A percentile compares a stretch with the other conserved stretches of the same genome.
Conservation (phyloP, 2,797 vertebrate genomes). For the Eremophila alpestris region DNA sequence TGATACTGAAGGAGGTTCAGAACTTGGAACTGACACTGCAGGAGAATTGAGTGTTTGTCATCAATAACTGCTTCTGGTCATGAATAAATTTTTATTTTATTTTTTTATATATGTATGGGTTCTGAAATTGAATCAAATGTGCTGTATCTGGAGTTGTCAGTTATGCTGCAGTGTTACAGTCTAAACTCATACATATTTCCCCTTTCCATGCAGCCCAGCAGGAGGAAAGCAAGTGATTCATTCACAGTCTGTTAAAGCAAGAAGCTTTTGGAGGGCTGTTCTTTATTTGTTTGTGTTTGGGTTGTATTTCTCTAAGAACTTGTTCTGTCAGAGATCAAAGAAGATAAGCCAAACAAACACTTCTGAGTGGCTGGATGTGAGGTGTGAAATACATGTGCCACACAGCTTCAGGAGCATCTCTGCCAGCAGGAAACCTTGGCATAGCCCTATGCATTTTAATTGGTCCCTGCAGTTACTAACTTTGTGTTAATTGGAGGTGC, state of each 20-base stretch:
- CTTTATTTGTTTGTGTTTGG: background rate
- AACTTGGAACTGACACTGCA: background rate
- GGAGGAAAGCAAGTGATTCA: accelerated
- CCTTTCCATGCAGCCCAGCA: background rate
- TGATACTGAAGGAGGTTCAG: background rate
- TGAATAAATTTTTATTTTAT: background rate
- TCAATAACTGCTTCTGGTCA: background rate
- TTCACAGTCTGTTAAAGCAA: background rate
- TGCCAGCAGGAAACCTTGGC: background rate
- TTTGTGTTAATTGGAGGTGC: background rate
- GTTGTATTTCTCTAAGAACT: background rate
- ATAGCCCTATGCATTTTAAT: background rate
- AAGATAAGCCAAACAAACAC: background rate
- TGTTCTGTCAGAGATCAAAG: background rate
- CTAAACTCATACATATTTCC: background rate
- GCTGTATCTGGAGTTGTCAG: background rate
- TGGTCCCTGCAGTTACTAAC: background rate
- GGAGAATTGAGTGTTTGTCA: background rate
- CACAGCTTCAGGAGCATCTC: background rate
- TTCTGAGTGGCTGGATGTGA: background rate
- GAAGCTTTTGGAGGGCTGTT: background rate
- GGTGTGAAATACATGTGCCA: background rate
- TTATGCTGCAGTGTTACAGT: background rate
- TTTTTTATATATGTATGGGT: accelerated
- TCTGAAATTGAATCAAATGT: accelerated